Conservation (phyloP, 2,797 vertebrate species). For the Acipenser ruthenus region DNA sequence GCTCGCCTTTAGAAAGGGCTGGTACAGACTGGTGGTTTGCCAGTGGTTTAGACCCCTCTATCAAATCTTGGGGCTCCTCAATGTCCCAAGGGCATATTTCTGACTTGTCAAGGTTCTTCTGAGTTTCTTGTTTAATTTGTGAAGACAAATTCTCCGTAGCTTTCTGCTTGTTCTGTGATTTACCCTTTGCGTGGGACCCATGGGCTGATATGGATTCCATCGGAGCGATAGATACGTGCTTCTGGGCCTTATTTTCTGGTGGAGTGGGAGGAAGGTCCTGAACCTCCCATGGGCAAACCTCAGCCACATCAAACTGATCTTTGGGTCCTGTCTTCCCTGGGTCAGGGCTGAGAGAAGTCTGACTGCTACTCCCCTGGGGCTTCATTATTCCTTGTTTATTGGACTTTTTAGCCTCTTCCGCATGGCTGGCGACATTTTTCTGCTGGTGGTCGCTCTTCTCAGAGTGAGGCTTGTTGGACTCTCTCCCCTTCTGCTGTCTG, state of each 20-base stretch:
- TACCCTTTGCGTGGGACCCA: conserved; percentile 62
- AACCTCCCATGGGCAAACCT: conserved; percentile 95
- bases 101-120: conserved; percentile 52
- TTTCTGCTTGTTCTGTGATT: conserved; percentile 67
- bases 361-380: conserved; percentile 65
- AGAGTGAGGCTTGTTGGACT: conserved; percentile 47
- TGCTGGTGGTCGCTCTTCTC: conserved; percentile 60
- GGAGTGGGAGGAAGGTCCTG: conserved; percentile 74
- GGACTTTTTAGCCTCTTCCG: conserved; percentile 74
- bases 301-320: conserved; percentile 76
- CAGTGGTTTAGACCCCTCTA: conserved; percentile 45
- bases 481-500: conserved; percentile 68
- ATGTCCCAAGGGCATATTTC: conserved; percentile 67
- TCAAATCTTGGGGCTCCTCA: conserved; percentile 48
- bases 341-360: conserved; percentile 64
- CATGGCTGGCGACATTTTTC: conserved; percentile 62
- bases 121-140: conserved; percentile 50
- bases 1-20: conserved; percentile 41
- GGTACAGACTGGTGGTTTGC: conserved; percentile 43
- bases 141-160: conserved; percentile 53
- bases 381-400: conserved; percentile 80
- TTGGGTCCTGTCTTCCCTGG: conserved; percentile 53
- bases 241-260: conserved; percentile 86
- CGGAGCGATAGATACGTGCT: conserved; percentile 91
- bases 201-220: conserved; percentile 77